Base-by-base conservation (phyloP, 2,888 invertebrate genomes). In the Heterodera filipjevi region DNA sequence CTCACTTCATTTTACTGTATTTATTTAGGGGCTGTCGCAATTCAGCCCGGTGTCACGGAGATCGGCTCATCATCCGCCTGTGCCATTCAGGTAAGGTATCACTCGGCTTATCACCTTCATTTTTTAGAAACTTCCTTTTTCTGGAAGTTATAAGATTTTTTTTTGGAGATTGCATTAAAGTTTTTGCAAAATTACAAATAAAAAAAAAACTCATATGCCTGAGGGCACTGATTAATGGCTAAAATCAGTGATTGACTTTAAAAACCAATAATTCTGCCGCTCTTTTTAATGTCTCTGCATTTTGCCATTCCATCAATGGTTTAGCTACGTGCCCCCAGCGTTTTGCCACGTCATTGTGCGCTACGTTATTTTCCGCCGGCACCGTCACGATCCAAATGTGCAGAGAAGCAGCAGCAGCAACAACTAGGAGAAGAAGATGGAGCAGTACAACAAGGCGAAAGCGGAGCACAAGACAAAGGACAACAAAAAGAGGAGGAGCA, bases 51-150 rank as follows among this genome's bases (percentile, higher is more conserved):
- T 86, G 92, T 93, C 71, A 93, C 93, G 14, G 93, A 93, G 89
- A 92, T 93, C 35, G 93, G 93, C 92, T 89, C 95, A 92, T 68
- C 92, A 97, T 92, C 91, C 88, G 59, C 84, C 89, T 39, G 86
- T 89, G 82, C 88, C 90, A 3, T n/a, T 71, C 35, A 68, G 68
- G 68, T 68, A 27, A 27, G n/a, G n/a, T n/a, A n/a, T n/a, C n/a
- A n/a, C n/a, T n/a, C n/a, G n/a, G n/a, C n/a, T n/a, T n/a, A n/a
- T n/a, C n/a, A n/a, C n/a, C n/a, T n/a, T n/a, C n/a, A n/a, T n/a
- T n/a, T n/a, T n/a, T n/a, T n/a, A n/a, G n/a, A n/a, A n/a, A n/a
- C n/a, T n/a, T n/a, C n/a, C n/a, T n/a, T n/a, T n/a, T n/a, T n/a
- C n/a, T n/a, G n/a, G n/a, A n/a, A n/a, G n/a, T n/a, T n/a, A n/a